Conservation (phyloP, 1,140 invertebrate species). For the Cherax destructor region DNA sequence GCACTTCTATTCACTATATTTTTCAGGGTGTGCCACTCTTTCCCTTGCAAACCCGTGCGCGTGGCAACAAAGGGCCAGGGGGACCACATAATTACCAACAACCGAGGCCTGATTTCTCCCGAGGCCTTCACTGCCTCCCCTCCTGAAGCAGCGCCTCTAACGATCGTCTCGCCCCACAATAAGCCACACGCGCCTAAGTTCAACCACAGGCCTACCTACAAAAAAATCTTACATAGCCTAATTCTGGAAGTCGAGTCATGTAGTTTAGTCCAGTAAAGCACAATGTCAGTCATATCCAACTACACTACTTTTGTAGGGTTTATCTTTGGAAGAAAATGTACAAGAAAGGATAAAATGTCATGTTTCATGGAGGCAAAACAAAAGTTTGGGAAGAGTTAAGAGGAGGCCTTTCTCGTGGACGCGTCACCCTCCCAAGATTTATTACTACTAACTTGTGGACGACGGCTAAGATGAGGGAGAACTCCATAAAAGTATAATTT, state of each 20-base stretch:
- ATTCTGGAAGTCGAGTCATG: no score
- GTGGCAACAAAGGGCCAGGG: conserved; percentile 12
- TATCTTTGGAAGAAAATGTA: no score
- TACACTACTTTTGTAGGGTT: no score
- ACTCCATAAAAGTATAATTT: not conserved
- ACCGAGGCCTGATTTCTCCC: conserved; percentile 41
- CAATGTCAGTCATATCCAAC: no score
- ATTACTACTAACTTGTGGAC: conserved; percentile 6
- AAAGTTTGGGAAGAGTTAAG: no score
- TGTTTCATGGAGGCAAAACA: no score
- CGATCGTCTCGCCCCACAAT: not conserved
- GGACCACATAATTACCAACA: conserved; percentile 48
- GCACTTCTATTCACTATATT: not conserved
- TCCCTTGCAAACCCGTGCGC: not conserved
- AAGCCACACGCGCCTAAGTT: not conserved
- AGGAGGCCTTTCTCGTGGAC: not conserved
- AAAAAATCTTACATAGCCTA: no score
- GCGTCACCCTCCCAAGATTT: conserved; percentile 8
- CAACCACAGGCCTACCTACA: not conserved
- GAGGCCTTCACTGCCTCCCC: conserved; percentile 9
- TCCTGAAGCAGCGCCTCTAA: not conserved
- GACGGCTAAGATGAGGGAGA: not conserved
- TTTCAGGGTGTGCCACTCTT: not conserved
- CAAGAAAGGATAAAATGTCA: no score
- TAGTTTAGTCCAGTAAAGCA: no score